Evolutionary conservation across 2,113 vertebrate species (phyloP).

Genomic region (Callithrix jacchus): DNA sequence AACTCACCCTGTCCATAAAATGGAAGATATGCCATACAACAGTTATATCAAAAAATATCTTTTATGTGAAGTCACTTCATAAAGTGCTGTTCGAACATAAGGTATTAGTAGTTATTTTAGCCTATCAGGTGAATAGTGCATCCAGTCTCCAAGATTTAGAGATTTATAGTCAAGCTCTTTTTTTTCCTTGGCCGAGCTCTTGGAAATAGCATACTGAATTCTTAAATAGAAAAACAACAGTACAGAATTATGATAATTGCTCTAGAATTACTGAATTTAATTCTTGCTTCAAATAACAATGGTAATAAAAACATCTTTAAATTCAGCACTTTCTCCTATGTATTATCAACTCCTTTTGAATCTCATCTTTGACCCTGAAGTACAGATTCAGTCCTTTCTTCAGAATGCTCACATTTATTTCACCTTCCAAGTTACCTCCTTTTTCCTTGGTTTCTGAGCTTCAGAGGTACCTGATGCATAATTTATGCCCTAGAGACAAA

Average conservation of each 20-base stretch:
- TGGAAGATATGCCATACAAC: background rate
- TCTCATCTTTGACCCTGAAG: background rate
- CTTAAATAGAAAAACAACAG: background rate
- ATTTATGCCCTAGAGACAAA: slow-evolving; percentile 59
- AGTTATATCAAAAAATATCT: slow-evolving; percentile 37
- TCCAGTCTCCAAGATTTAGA: background rate
- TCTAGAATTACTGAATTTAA: background rate
- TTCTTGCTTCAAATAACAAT: background rate
- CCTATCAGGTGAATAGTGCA: background rate
- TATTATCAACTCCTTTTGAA: background rate
- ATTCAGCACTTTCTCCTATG: background rate
- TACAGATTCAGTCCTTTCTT: background rate
- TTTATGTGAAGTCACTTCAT: slow-evolving; percentile 38
- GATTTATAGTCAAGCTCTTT: background rate
- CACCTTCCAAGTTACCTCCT: slow-evolving; percentile 42
- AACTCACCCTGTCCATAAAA: slow-evolving; percentile 41
- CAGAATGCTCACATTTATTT: background rate
- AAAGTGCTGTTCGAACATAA: background rate
- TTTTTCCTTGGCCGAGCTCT: background rate
- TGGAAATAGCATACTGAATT: background rate
- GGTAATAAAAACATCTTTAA: background rate
- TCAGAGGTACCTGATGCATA: slow-evolving; percentile 52
- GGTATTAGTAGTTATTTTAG: background rate
- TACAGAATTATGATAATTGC: background rate
- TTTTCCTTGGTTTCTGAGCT: slow-evolving; percentile 37